A percentile compares a stretch with the other conserved stretches of the same genome.
Evolutionary conservation across 2,797 vertebrate species (phyloP).

Genomic region (Carcharodon carcharias): DNA sequence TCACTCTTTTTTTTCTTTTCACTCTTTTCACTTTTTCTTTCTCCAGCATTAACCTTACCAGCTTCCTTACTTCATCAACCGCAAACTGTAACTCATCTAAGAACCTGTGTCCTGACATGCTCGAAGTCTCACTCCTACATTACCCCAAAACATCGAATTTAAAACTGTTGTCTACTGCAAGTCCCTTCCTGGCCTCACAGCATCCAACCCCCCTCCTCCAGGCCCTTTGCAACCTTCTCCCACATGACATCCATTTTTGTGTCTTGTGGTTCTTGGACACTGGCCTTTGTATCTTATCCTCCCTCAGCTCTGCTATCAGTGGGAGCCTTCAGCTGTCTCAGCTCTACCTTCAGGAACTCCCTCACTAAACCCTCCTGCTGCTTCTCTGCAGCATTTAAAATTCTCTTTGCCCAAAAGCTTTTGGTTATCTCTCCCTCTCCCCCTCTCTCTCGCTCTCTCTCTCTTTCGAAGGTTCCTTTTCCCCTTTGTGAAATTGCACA

Average conservation of each 20-base stretch:
- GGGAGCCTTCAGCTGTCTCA: not conserved
- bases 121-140: not conserved
- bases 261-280: not conserved
- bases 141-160: not conserved
- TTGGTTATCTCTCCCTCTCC: not conserved
- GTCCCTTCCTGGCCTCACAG: not conserved
- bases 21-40: not conserved
- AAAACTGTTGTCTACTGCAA: not conserved
- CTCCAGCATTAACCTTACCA: not conserved
- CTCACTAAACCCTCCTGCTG: not conserved
- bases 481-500: not conserved
- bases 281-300: slow-evolving; percentile 7
- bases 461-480: not conserved
- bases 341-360: not conserved
- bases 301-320: not conserved
- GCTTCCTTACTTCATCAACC: not conserved
- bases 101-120: not conserved
- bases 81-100: not conserved
- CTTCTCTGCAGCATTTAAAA: not conserved
- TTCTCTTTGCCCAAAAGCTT: not conserved
- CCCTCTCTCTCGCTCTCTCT: not conserved
- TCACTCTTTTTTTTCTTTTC: not conserved
- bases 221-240: not conserved
- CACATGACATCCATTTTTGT: not conserved
- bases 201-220: not conserved